A percentile compares a stretch with the other conserved stretches of the same genome.
phyloP scores from a whole-genome alignment of 2,113 vertebrate genomes.

The Axis porcinus region DNA sequence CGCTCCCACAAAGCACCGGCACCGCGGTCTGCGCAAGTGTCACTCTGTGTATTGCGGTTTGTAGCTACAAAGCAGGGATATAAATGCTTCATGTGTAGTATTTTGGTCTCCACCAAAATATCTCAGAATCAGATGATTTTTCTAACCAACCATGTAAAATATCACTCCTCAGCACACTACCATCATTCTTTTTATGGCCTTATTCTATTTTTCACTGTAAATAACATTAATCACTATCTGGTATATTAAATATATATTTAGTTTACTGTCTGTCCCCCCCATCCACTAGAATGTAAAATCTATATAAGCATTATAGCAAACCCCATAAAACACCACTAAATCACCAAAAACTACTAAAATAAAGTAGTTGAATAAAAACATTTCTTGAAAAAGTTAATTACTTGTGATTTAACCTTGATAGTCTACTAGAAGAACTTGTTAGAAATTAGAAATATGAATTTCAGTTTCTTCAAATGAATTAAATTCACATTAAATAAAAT shows the following conservation, averaged over 20 bases:
- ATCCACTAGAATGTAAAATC: background rate
- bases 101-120: background rate
- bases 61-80: slow-evolving; percentile 80
- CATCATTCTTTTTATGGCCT: background rate
- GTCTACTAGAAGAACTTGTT: background rate
- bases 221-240: background rate
- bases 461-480: slow-evolving; percentile 3
- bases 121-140: background rate
- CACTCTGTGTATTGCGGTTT: slow-evolving; percentile 88
- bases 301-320: background rate
- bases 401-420: background rate
- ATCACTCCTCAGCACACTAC: background rate
- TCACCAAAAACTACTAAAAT: slow-evolving; percentile 1
- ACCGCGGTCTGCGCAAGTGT: slow-evolving; percentile 90
- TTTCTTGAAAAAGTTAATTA: slow-evolving; percentile 3
- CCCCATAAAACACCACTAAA: background rate
- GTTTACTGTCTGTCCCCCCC: background rate
- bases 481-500: background rate
- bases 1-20: slow-evolving; percentile 94
- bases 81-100: background rate
- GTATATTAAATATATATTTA: background rate
- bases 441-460: background rate
- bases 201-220: background rate
- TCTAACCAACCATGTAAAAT: background rate
- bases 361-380: background rate